Conservation (phyloP, 2,888 invertebrate species). For the Phaedon cochleariae region DNA sequence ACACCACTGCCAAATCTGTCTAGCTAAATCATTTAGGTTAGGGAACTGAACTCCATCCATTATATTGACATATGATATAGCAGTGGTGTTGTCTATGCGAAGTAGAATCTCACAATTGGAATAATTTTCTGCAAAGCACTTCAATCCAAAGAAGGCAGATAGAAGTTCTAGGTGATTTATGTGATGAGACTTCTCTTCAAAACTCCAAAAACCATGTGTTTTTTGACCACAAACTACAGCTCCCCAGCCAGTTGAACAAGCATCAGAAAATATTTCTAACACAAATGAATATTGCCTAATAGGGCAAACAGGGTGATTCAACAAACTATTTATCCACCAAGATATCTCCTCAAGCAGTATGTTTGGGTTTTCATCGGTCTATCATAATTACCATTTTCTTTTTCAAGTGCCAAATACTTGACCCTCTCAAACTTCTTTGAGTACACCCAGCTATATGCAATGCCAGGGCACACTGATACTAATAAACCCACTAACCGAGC, state of each 20-base stretch:
- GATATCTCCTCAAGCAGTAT: slow-evolving; percentile 7
- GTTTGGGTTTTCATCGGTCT: background rate
- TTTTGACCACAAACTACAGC: slow-evolving; percentile 14
- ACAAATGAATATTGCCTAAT: slow-evolving; percentile 23
- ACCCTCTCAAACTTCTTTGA: slow-evolving; percentile 23
- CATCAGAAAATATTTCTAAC: slow-evolving; percentile 39
- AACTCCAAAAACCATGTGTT: slow-evolving; percentile 34
- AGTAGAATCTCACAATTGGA: slow-evolving; percentile 20
- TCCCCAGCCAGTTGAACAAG: slow-evolving; percentile 39
- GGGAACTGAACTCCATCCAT: no score
- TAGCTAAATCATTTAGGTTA: no score
- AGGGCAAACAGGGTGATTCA: background rate
- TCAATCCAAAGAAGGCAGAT: slow-evolving; percentile 25
- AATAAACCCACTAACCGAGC: background rate
- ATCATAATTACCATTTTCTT: slow-evolving; percentile 21
- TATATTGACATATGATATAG: no score
- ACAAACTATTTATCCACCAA: slow-evolving; percentile 16
- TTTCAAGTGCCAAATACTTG: slow-evolving; percentile 30
- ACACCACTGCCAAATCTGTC: no score
- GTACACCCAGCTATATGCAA: slow-evolving; percentile 9
- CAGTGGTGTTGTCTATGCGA: slow-evolving; percentile 27
- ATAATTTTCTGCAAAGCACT: slow-evolving; percentile 22
- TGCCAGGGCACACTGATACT: background rate
- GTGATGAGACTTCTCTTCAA: slow-evolving; percentile 23
- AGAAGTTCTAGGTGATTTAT: slow-evolving; percentile 31